Evolutionary conservation across 2,888 invertebrate species (phyloP).

Genomic region (Chrysodeixis includens): DNA sequence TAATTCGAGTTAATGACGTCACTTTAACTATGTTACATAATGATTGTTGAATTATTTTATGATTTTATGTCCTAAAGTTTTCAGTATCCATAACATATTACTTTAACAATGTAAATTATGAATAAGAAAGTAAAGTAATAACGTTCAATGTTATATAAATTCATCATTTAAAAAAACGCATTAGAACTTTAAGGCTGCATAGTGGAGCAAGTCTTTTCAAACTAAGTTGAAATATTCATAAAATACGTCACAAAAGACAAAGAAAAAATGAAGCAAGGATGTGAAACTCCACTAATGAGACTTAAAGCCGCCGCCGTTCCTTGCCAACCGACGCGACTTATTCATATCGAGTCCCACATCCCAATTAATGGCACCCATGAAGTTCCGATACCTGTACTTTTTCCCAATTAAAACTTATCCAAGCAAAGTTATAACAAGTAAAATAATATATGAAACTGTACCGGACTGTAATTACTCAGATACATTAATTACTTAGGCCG

Average conservation of each 20-base stretch:
- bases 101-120: too few species aligned
- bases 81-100: too few species aligned
- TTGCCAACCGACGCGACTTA: conserved; percentile 20
- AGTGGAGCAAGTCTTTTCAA: conserved; percentile 2
- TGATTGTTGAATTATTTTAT: too few species aligned
- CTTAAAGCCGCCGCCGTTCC: conserved; percentile 20
- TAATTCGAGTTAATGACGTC: too few species aligned
- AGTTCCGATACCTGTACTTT: conserved; percentile 57
- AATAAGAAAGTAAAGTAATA: too few species aligned
- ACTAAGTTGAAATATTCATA: conserved; percentile 9
- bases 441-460: conserved; percentile 46
- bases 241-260: conserved; percentile 15
- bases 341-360: conserved; percentile 26
- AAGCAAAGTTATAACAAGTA: conserved; percentile 64
- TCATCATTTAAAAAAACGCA: background rate
- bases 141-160: too few species aligned
- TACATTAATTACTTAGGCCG: conserved; percentile 38
- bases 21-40: too few species aligned
- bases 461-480: conserved; percentile 34
- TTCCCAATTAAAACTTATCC: conserved; percentile 71
- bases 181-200: background rate
- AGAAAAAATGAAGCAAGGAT: conserved; percentile 38
- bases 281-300: conserved; percentile 49
- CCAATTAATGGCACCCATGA: conserved; percentile 34
- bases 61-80: too few species aligned